phyloP scores from a whole-genome alignment of 2,113 vertebrate species.

The Lycocorax pyrrhopterus region DNA sequence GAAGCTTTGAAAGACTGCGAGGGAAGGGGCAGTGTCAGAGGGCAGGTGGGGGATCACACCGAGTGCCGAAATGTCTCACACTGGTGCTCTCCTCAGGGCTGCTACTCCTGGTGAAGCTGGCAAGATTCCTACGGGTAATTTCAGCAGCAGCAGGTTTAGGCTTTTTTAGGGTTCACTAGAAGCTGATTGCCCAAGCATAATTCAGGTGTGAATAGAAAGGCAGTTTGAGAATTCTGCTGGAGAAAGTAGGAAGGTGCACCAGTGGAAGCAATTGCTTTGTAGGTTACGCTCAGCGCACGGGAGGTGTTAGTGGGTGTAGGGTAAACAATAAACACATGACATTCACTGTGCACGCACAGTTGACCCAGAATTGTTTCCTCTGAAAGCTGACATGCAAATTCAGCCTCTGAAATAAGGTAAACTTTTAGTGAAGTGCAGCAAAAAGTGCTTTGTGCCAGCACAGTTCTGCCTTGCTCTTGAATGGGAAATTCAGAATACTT shows the following conservation, averaged over 20 bases:
- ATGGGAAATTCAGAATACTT: slow-evolving; percentile 28
- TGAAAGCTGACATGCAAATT: neutral
- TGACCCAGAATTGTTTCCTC: neutral
- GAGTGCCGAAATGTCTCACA: neutral
- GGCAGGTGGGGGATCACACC: neutral
- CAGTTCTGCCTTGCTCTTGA: neutral
- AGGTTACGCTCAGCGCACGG: neutral
- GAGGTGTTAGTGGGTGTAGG: neutral
- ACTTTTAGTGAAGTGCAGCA: neutral
- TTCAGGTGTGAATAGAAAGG: neutral
- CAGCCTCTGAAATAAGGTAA: neutral
- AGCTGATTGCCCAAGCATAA: neutral
- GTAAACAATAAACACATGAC: neutral
- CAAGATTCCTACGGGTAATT: neutral
- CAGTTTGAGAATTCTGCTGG: neutral
- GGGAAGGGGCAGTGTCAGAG: neutral
- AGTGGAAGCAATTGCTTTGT: neutral
- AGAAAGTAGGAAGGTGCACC: neutral
- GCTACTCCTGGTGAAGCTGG: neutral
- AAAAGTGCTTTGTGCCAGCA: neutral
- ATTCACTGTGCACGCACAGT: accelerated
- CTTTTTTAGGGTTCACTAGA: neutral
- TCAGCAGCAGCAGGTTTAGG: neutral
- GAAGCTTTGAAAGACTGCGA: neutral
- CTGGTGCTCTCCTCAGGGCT: neutral